Percentiles rank a stretch among this genome's conserved stretches.
Conservation (phyloP, 2,888 invertebrate genomes). For the Rhagophthalmus giganteus region DNA sequence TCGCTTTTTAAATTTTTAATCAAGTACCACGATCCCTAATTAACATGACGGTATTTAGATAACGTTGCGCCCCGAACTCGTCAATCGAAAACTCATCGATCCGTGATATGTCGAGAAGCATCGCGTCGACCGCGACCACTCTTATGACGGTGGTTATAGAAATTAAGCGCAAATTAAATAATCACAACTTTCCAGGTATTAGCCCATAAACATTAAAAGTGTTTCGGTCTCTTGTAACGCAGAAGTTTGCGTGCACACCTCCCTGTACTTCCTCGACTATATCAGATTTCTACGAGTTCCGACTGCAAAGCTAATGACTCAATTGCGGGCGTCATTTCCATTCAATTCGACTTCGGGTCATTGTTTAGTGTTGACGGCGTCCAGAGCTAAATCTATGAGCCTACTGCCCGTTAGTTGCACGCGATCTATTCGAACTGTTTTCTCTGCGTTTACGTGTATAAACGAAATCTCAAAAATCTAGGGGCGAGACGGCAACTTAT, state of each 20-base stretch:
- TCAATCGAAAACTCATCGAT: no score
- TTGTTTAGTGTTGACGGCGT: slow-evolving; percentile 38
- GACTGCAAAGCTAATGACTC: slow-evolving; percentile 49
- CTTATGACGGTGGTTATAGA: no score
- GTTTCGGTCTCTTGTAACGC: slow-evolving; percentile 3
- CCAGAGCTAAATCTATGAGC: slow-evolving; percentile 36
- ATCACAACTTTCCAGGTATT: slow-evolving; percentile 12
- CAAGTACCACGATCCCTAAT: no score
- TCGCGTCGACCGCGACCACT: no score
- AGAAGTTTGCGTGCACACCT: slow-evolving; percentile 30
- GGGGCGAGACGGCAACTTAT: no score
- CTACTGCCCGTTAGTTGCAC: slow-evolving; percentile 30
- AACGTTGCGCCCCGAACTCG: no score
- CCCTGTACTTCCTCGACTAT: slow-evolving; percentile 30
- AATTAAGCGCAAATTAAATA: no score
- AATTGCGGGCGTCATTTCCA: slow-evolving; percentile 48
- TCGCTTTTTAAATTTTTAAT: no score
- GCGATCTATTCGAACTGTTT: slow-evolving; percentile 20
- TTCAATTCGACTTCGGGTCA: slow-evolving; percentile 36
- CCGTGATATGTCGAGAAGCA: no score
- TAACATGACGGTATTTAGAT: no score
- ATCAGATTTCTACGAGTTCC: slow-evolving; percentile 45
- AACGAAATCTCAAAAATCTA: no score
- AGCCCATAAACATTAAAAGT: slow-evolving; percentile 12
- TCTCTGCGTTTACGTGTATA: no score